Evolutionary conservation across 2,797 vertebrate species (phyloP).

Genomic region (Geotrypetes seraphini): DNA sequence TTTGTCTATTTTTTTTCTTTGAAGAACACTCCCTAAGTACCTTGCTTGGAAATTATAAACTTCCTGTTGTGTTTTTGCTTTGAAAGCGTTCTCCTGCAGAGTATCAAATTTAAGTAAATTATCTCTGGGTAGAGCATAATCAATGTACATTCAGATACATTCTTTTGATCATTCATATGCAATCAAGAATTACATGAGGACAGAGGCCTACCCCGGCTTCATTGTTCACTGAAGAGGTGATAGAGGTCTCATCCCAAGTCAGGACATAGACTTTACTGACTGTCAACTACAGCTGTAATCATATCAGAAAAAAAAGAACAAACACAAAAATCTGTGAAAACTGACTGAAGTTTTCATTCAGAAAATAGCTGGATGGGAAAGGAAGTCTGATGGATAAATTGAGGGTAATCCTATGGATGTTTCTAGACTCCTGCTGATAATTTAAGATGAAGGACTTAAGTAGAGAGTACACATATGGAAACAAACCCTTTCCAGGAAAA

Average conservation of each 20-base stretch:
- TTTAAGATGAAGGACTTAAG: slow-evolving; percentile 34
- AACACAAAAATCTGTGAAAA: too few species aligned
- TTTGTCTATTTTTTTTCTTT: too few species aligned
- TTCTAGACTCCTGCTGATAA: slow-evolving; percentile 36
- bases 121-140: slow-evolving; percentile 49
- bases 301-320: neutral
- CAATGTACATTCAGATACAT: slow-evolving; percentile 39
- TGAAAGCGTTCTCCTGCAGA: slow-evolving; percentile 56
- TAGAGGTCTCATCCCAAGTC: too few species aligned
- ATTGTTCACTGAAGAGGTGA: slow-evolving; percentile 39
- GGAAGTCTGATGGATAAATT: slow-evolving; percentile 39
- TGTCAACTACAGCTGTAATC: too few species aligned
- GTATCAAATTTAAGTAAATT: slow-evolving; percentile 69
- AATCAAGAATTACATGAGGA: slow-evolving; percentile 57
- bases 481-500: slow-evolving; percentile 25
- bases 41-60: slow-evolving; percentile 59
- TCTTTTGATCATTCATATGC: slow-evolving; percentile 61
- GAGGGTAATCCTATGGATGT: slow-evolving; percentile 37
- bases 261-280: too few species aligned
- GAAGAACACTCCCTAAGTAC: slow-evolving; percentile 44
- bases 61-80: slow-evolving; percentile 50
- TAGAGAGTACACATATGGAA: slow-evolving; percentile 35
- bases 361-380: slow-evolving; percentile 19
- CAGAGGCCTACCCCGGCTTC: slow-evolving; percentile 23
- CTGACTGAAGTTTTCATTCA: slow-evolving; percentile 30